Conservation (phyloP, 2,113 vertebrate species). For the Microtus pennsylvanicus region DNA sequence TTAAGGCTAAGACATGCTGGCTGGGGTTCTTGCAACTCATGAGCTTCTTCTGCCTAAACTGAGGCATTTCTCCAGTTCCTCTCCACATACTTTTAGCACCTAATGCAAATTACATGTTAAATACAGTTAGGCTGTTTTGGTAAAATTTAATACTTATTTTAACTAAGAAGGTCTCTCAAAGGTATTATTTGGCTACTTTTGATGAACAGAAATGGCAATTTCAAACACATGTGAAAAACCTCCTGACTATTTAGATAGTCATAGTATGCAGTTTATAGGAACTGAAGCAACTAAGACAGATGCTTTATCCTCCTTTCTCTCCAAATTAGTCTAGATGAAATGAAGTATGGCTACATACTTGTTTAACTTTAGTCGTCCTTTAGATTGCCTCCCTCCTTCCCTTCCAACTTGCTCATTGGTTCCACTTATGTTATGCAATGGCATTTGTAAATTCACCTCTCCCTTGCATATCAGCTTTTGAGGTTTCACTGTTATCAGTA, state of each 20-base stretch:
- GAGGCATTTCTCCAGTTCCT: not conserved
- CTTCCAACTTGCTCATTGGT: not conserved
- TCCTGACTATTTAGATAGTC: not conserved
- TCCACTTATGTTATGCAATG: not conserved
- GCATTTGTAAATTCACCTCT: slow-evolving; percentile 5
- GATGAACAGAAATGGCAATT: not conserved
- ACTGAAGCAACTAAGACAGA: not conserved
- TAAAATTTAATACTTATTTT: not conserved
- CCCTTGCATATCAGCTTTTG: not conserved
- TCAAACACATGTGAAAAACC: not conserved
- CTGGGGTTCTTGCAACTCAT: not conserved
- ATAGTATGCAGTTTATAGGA: not conserved
- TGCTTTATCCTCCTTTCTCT: not conserved
- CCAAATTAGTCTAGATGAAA: not conserved
- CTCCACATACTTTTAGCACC: not conserved
- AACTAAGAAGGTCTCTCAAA: not conserved
- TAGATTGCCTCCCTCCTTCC: not conserved
- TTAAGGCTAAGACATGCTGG: not conserved
- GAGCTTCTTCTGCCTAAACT: not conserved
- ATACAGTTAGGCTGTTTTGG: not conserved
- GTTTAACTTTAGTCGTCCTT: not conserved
- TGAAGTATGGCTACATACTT: not conserved
- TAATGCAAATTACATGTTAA: slow-evolving; percentile 3
- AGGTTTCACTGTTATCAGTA: not conserved
- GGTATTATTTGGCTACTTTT: not conserved